A percentile compares a stretch with the other conserved stretches of the same genome.
Evolutionary conservation across 2,888 invertebrate genomes (phyloP).

Genomic region (Allophyes oxyacanthae): DNA sequence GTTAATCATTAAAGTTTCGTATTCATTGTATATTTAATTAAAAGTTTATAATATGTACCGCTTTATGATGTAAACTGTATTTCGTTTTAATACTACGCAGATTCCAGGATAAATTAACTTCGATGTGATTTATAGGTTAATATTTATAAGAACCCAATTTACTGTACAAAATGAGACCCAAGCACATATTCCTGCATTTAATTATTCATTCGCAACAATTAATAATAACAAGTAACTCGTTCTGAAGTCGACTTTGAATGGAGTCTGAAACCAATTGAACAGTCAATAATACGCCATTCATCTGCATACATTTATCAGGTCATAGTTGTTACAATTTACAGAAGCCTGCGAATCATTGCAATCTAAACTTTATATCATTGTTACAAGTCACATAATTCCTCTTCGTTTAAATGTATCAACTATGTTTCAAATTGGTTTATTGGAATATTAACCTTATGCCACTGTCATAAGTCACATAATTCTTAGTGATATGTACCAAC

Average conservation of each 20-base stretch:
- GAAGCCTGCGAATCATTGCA: constrained; percentile 10
- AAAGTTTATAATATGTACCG: constrained; percentile 51
- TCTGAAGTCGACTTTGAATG: constrained; percentile 36
- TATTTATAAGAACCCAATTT: constrained; percentile 35
- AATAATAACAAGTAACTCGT: constrained; percentile 16
- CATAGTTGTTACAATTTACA: constrained; percentile 18
- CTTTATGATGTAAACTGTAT: constrained; percentile 49
- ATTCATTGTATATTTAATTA: constrained; percentile 61
- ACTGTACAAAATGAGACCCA: constrained; percentile 43
- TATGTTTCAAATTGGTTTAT: constrained; percentile 14
- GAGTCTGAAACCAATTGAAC: constrained; percentile 20
- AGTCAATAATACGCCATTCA: constrained; percentile 29
- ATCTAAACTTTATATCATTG: constrained; percentile 19
- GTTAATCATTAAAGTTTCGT: constrained; percentile 65
- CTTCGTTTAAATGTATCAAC: constrained; percentile 18
- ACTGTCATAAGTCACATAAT: too few species aligned
- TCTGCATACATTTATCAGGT: constrained; percentile 1
- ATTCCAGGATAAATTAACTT: constrained; percentile 50
- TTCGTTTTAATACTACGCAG: constrained; percentile 45
- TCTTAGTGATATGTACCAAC: too few species aligned
- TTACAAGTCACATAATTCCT: neutral
- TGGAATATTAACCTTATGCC: too few species aligned
- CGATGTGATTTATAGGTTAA: constrained; percentile 52
- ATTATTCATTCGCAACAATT: constrained; percentile 26
- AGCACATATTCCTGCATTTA: constrained; percentile 54